Base-by-base conservation (phyloP, 2,113 vertebrate genomes). In the Erpornis zantholeuca region DNA sequence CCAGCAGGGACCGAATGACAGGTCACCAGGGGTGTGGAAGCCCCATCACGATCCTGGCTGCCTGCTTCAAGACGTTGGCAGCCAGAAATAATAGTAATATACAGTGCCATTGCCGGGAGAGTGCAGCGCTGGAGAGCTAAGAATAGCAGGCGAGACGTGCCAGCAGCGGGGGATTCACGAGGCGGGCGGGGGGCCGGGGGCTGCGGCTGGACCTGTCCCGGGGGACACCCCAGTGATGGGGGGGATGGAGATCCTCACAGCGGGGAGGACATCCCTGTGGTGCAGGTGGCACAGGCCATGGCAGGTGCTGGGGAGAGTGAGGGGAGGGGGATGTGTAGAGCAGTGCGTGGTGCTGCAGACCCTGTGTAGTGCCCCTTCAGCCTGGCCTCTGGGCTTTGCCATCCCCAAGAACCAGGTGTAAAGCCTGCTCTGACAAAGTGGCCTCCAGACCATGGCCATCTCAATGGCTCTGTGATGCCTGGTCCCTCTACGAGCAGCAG, bases 11-110 rank as follows among this genome's bases (percentile, higher is more conserved):
- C 94, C n/a, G 9, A 95, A 73, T 64, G 71, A 94, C 94, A n/a
- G 95, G 93, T 93, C 92, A 70, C 72, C 93, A 77, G 94, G 90
- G 94, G 93, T 96, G 90, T 95, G 93, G 94, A 90, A 96, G 49
- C 78, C 92, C 90, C 95, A 70, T 78, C 93, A 59, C 2, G 28
- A 42, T 94, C 27, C 95, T 96, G 89, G 93, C 94, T 94, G 96
- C 79, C 88, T 90, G 66, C 78, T 96, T 42, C 75, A 54, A 76
- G 94, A 90, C 7, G 31, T 82, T 96, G 93, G 90, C 92, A 93
- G 94, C 64, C 79, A 73, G 94, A 80, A 93, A 70, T 91, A 80
- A 88, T 80, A 96, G 96, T 96, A 94, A 94, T 82, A 20, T 8
- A 82, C 27, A 8, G 89, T 82, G 93, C 82, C 90, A 87, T 53